Evolutionary conservation across 1,140 invertebrate species (phyloP), one percentile per base, ranked within the genome.

Genomic region (Hylyphantes graminicola): DNA sequence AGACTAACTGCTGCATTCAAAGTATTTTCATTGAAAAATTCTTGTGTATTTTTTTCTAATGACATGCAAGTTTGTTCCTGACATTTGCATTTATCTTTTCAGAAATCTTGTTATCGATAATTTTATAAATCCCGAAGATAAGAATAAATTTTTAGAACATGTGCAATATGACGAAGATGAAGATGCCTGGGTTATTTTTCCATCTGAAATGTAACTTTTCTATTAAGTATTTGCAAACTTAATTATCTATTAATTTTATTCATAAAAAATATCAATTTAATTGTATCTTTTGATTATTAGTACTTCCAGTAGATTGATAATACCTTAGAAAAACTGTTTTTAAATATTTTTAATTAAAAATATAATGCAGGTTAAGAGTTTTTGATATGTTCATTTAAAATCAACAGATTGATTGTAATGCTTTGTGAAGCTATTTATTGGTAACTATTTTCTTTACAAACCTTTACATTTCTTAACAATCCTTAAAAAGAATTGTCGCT

Each of bases 71-170:
- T n/a, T 61, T 61, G 15, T n/a, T 61, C 17, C 17, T 15, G 7
- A 85, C 86, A 87, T 72, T 7, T 68, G 15, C 50, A 55, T 75
- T 79, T 67, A 61, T 78, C 4, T 21, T 70, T 75, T 55, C 51
- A 84, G 77, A 81, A 87, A 86, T 59, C 57, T 88, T 55, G 87
- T 87, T 59, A 97, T 99, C 81, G 97, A 99, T 88, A 98, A 98
- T 90, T 99, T 99, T 89, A 96, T 99, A 88, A 97, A 97, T 12
- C 92, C 93, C 5, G 96, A 97, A 87, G 96, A 98, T 68, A 94
- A 96, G 87, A 93, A 94, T 67, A 94, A 95, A 87, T 93, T 98
- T n/a, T 87, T 93, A 90, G 87, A 93, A 93, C 87, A 93, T 93
- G 87, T 91, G 51, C 91, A 93, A 48, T 98, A 95, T 90, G 95